Percentiles rank a stretch among this genome's conserved stretches.
Conservation (phyloP, 2,113 vertebrate species). For the Malurus alboscapulatus region DNA sequence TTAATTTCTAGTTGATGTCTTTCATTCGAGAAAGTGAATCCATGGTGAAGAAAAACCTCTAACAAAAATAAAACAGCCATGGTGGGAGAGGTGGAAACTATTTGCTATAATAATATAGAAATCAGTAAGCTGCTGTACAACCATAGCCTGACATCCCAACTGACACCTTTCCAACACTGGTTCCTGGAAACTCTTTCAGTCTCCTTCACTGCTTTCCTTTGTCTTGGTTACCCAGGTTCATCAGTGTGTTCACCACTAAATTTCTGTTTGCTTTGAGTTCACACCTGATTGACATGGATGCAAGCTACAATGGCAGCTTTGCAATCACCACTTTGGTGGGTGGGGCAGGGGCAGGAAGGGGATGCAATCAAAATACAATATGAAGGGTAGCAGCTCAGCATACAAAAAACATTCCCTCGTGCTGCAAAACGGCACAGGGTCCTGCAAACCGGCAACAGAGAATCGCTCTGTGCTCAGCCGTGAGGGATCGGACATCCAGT, state of each 20-base stretch:
- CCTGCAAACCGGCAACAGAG: neutral
- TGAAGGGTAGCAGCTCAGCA: neutral
- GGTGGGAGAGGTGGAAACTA: neutral
- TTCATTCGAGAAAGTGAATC: neutral
- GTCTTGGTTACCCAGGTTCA: neutral
- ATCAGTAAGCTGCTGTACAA: neutral
- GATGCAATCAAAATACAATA: neutral
- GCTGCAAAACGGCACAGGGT: neutral
- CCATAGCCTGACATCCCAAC: neutral
- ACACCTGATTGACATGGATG: neutral
- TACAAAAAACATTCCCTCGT: neutral
- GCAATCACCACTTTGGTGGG: neutral
- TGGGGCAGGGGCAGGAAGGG: neutral
- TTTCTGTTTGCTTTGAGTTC: neutral
- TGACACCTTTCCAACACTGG: neutral
- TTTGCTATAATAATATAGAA: neutral
- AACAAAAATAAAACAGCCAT: neutral
- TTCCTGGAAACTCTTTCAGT: neutral
- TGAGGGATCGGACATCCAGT: rapidly evolving
- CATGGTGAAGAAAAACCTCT: neutral
- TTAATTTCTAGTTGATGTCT: neutral
- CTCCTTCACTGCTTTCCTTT: neutral
- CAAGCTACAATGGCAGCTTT: neutral
- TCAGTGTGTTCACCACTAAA: neutral
- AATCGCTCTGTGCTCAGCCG: neutral